Evolutionary conservation across 2,888 invertebrate genomes (phyloP).

Genomic region (Apotomis turbidana): DNA sequence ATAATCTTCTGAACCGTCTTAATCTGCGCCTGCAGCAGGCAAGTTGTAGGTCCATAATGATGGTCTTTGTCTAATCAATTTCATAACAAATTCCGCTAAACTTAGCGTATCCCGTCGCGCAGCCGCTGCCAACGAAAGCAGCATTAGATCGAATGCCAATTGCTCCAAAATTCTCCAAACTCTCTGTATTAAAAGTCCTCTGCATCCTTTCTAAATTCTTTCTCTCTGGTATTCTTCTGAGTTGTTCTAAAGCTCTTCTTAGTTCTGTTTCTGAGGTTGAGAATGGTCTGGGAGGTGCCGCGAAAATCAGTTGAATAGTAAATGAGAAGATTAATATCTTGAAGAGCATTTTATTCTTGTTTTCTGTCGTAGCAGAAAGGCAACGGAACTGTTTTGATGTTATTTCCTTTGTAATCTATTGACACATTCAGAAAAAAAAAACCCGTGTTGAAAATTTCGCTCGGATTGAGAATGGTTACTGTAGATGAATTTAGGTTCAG

Average conservation of each 20-base stretch:
- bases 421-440: too few relatives aligned
- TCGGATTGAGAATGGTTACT: too few relatives aligned
- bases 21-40: too few relatives aligned
- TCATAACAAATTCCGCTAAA: conserved; percentile 28
- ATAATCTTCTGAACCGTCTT: too few relatives aligned
- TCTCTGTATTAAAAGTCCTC: conserved; percentile 2
- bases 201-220: neutral
- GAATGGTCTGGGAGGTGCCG: neutral
- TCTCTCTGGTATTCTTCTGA: neutral
- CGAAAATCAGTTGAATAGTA: neutral
- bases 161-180: conserved; percentile 4
- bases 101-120: conserved; percentile 13
- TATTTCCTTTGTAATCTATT: neutral
- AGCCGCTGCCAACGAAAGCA: conserved; percentile 20
- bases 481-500: too few relatives aligned
- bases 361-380: neutral
- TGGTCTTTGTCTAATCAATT: neutral
- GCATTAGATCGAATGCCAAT: conserved; percentile 20
- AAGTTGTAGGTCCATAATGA: too few relatives aligned
- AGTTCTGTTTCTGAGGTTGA: neutral
- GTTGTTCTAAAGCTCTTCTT: neutral
- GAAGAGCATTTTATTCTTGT: conserved; percentile 1
- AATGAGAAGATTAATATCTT: conserved; percentile 1
- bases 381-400: neutral
- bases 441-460: too few relatives aligned